These are phyloP conservation scores for Synergus gifuensis DNA, from an alignment of 2,888 invertebrate genomes.

Conservation along the genomic window DNA sequence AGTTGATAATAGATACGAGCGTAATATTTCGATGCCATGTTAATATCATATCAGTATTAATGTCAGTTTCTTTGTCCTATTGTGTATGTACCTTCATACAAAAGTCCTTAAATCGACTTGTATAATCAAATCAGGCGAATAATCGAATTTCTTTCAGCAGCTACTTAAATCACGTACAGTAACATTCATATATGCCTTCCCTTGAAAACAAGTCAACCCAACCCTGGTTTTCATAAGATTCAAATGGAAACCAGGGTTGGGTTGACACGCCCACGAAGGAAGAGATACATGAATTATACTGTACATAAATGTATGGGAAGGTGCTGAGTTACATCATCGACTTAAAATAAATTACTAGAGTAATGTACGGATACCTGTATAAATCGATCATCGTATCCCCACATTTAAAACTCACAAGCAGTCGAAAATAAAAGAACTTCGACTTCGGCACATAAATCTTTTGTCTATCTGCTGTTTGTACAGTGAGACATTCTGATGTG, in stretches of 20 bases:
- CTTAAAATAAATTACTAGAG: conserved; percentile 7
- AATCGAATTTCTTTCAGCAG: background rate
- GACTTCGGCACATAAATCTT: background rate
- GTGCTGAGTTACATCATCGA: background rate
- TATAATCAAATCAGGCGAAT: conserved; percentile 7
- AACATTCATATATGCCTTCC: too few relatives aligned
- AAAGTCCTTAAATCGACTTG: conserved; percentile 9
- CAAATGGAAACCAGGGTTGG: too few relatives aligned
- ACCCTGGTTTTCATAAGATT: too few relatives aligned
- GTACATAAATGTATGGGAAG: background rate
- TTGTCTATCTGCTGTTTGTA: background rate
- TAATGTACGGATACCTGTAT: background rate
- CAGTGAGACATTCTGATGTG: background rate
- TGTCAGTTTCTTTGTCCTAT: too few relatives aligned
- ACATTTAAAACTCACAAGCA: background rate
- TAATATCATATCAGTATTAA: too few relatives aligned
- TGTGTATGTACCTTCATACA: background rate
- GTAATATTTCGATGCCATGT: too few relatives aligned
- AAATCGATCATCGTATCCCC: conserved; percentile 10
- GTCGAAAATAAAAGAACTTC: background rate
- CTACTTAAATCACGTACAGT: conserved; percentile 1
- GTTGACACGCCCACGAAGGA: too few relatives aligned
- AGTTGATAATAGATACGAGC: too few relatives aligned
- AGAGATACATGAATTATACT: too few relatives aligned
- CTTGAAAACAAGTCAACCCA: too few relatives aligned